Evolutionary conservation across 2,113 vertebrate species (phyloP), one percentile per base, ranked within the genome.

Genomic region (Ornithorhynchus anatinus): DNA sequence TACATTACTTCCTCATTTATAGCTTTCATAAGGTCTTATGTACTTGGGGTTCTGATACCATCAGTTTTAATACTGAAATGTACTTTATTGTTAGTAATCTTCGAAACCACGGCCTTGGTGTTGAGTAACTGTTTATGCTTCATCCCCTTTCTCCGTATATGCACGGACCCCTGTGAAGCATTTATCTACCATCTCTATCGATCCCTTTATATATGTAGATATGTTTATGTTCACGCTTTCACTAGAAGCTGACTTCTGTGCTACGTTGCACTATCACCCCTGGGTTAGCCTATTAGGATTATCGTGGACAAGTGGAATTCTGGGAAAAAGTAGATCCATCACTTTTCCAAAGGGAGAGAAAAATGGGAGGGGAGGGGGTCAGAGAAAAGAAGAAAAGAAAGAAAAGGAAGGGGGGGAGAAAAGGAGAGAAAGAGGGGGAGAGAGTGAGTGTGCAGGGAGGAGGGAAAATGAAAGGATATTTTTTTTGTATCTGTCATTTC

Each of bases 401-500:
- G 80, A 82, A 86, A 84, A 85, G 84, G 89, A 89, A n/a, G 29
- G 86, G 73, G 42, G 67, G 59, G 36, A 20, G 45, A 56, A 54
- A 70, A 63, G 60, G 69, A 75, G 71, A 71, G 51, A 7, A 29
- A 53, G 13, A 74, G 73, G 82, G 73, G 87, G 74, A 84, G 57
- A 69, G 71, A 85, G 84, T 85, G 87, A 87, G 89, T 74, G 81
- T 75, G 79, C 84, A 86, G 86, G 91, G 88, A 92, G 92, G 92
- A 92, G 92, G 91, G 89, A 85, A 94, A 95, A 95, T 93, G 95
- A 97, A 96, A 92, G 94, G 94, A 97, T 96, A 96, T 97, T 96
- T 92, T 95, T 96, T 97, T 96, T 96, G 95, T 97, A 96, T 97
- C 96, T 97, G 97, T 98, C 96, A 98, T 98, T 98, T 98, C 93